Base-by-base conservation (phyloP, 2,888 invertebrate species). In the Pseudoips prasinana region DNA sequence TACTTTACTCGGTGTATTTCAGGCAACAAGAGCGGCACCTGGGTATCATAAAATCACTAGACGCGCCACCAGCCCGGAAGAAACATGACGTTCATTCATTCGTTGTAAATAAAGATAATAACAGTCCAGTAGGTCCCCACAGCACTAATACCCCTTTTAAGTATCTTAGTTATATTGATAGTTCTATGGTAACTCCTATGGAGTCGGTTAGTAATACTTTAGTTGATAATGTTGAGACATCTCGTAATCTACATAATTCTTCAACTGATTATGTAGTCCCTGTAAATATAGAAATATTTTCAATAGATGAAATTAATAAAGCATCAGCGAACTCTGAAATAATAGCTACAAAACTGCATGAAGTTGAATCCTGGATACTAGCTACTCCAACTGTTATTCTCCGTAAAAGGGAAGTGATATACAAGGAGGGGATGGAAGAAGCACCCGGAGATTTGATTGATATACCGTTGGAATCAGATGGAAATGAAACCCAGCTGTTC, bases 1-100 rank as follows among this genome's bases (percentile, higher is more conserved):
- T 14, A 14, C 14, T 14, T 14, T 14, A 2, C 3, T 5, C 5
- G 2, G 14, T 14, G 5, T 3, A 25, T 57, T 81, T 17, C 77
- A 94, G 94, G 56, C 96, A 96, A 67, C 96, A 96, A 80, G 94
- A 94, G 64, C 90, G 90, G 35, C 96, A 96, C 70, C 90, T 96
- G 30, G 95, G 95, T 5, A 92, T 94, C 38, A 90, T 91, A 10
- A 82, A 90, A 65, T 75, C 90, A 53, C 69, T 86, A 64, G 83
- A 88, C 35, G 81, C 88, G 28, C 81, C 83, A 5, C 74, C 82
- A 9, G 55, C 82, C 31, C 75, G 85, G 43, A 89, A 79, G 53
- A 89, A 82, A 69, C 88, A 89, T 42, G 88, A 89, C 8, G 88
- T 88, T 3, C 88, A 88, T 58, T 88, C 88, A 2, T 88, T 88